phyloP scores from a whole-genome alignment of 2,797 vertebrate genomes.

The Ptychadena robeensis region DNA sequence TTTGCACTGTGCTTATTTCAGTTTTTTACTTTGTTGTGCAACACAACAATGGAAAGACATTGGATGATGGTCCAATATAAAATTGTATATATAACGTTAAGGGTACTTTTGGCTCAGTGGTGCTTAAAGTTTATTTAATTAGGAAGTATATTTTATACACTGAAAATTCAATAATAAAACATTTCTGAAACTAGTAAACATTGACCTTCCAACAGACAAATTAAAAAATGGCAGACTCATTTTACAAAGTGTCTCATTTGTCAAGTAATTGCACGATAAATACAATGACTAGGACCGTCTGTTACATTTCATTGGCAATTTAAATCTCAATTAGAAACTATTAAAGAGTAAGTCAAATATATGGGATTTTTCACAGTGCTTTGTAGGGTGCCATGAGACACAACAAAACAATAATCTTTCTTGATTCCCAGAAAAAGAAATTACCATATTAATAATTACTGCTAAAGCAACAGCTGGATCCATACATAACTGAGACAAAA shows the following conservation, averaged over 20 bases:
- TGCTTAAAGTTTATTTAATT: not conserved
- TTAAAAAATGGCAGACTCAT: conserved; percentile 8
- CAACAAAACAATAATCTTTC: conserved; percentile 76
- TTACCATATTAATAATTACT: conserved; percentile 79
- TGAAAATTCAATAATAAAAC: not conserved
- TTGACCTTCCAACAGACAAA: not conserved
- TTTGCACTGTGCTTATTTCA: no score
- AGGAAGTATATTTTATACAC: not conserved
- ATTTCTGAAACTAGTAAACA: not conserved
- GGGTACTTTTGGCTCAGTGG: no score
- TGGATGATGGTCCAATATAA: no score
- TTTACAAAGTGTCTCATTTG: conserved; percentile 30
- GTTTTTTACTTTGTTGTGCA: no score
- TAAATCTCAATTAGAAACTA: conserved; percentile 60
- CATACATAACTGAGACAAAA: conserved; percentile 58
- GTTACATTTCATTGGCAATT: conserved; percentile 51
- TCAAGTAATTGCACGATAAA: conserved; percentile 23
- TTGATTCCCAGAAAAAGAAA: conserved; percentile 77
- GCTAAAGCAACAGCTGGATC: conserved; percentile 74
- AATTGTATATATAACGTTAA: no score
- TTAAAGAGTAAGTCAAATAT: conserved; percentile 74
- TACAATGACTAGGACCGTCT: conserved; percentile 35
- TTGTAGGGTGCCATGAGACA: conserved; percentile 71
- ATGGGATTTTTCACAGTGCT: conserved; percentile 72
- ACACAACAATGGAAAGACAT: no score